Evolutionary conservation across 2,797 vertebrate genomes (phyloP).

Genomic region (Philypnodon macrostomus): DNA sequence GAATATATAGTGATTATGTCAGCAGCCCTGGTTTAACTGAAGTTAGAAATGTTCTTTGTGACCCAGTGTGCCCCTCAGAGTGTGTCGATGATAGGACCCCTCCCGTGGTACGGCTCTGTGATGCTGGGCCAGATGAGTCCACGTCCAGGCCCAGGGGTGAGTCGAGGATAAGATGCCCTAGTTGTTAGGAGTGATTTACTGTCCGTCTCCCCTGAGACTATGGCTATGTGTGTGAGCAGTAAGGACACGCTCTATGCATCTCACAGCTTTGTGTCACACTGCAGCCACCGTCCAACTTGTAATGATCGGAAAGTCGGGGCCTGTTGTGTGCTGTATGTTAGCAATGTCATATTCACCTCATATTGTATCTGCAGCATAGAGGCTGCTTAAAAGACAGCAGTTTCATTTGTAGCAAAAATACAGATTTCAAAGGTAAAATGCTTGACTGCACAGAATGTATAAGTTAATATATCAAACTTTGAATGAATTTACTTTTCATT

Average conservation of each 20-base stretch:
- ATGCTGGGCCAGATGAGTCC: slow-evolving; percentile 52
- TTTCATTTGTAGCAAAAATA: too few species aligned
- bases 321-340: slow-evolving; percentile 52
- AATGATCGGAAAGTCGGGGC: slow-evolving; percentile 51
- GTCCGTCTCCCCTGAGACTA: slow-evolving; percentile 35
- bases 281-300: slow-evolving; percentile 31
- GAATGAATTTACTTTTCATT: too few species aligned
- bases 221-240: slow-evolving; percentile 32
- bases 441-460: too few species aligned
- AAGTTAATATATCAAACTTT: too few species aligned
- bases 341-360: slow-evolving; percentile 36
- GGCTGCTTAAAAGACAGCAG: too few species aligned
- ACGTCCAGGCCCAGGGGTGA: slow-evolving; percentile 48
- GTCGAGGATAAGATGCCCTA: slow-evolving; percentile 63
- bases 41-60: slow-evolving; percentile 11
- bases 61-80: slow-evolving; percentile 26
- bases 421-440: too few species aligned
- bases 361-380: too few species aligned
- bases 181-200: slow-evolving; percentile 67
- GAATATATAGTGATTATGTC: slow-evolving; percentile 11
- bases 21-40: slow-evolving; percentile 18
- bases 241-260: slow-evolving; percentile 53
- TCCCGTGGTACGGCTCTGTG: slow-evolving; percentile 41
- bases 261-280: slow-evolving; percentile 52
- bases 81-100: slow-evolving; percentile 51